These are phyloP conservation scores for Montipora capricornis DNA, from an alignment of 64 coral and sea anemone genomes.

Conservation along the genomic window DNA sequence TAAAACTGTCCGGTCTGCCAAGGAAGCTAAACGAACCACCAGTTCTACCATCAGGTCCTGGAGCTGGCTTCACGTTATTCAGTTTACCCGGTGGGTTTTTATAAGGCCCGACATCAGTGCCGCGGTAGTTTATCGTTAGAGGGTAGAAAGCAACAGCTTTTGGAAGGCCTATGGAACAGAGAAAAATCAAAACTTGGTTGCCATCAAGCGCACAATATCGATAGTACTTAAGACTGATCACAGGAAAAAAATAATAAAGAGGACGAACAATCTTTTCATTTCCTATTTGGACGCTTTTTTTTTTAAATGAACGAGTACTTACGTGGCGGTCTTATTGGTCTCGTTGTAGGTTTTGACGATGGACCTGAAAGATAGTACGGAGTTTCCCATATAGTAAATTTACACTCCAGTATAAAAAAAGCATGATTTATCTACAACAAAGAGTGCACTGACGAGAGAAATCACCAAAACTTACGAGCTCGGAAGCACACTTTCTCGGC, in stretches of 20 bases:
- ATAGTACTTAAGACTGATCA: too few species aligned
- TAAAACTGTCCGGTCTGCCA: slow-evolving; percentile 73
- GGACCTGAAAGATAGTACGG: slow-evolving; percentile 15
- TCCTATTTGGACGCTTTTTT: background rate
- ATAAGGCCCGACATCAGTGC: slow-evolving; percentile 62
- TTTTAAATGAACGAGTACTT: slow-evolving; percentile 2
- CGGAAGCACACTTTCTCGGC: slow-evolving; percentile 68
- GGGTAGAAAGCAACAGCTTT: slow-evolving; percentile 82
- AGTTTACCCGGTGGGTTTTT: slow-evolving; percentile 79
- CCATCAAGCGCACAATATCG: too few species aligned
- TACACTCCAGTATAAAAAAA: too few species aligned
- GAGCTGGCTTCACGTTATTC: slow-evolving; percentile 63
- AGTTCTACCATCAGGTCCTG: slow-evolving; percentile 76
- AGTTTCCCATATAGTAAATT: background rate
- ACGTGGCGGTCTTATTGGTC: slow-evolving; percentile 16
- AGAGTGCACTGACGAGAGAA: background rate
- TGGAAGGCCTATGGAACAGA: slow-evolving; percentile 29
- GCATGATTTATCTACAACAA: background rate
- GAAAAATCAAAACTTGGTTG: background rate
- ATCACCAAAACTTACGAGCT: slow-evolving; percentile 38
- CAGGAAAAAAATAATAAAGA: too few species aligned
- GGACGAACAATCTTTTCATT: too few species aligned
- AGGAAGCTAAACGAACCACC: slow-evolving; percentile 66
- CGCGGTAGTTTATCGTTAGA: slow-evolving; percentile 42
- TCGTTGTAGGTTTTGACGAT: slow-evolving; percentile 11